A percentile compares a stretch with the other conserved stretches of the same genome.
Evolutionary conservation across 2,797 vertebrate genomes (phyloP).

Genomic region (Lepus townsendii): DNA sequence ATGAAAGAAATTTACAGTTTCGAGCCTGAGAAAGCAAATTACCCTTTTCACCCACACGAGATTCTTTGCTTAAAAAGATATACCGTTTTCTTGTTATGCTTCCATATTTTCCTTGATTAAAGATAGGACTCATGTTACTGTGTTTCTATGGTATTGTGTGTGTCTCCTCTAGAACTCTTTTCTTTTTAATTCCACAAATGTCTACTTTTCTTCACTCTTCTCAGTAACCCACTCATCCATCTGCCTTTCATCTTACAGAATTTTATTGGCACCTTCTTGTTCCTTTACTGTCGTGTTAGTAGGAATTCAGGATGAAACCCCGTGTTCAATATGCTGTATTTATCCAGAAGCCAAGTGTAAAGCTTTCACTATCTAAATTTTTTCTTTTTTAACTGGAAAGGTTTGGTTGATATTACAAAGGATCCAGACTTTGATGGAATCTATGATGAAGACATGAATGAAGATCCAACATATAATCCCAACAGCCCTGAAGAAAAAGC

Average conservation of each 20-base stretch:
- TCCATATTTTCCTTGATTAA: conserved; percentile 11
- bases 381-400: conserved; percentile 77
- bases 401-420: conserved; percentile 87
- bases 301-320: conserved; percentile 19
- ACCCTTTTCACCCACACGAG: neutral
- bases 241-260: conserved; percentile 10
- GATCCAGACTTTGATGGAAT: conserved; percentile 88
- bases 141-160: neutral
- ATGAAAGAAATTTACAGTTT: neutral
- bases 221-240: neutral
- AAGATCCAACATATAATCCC: conserved; percentile 89
- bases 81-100: neutral
- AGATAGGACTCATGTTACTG: neutral
- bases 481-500: conserved; percentile 86
- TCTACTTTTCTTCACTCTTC: neutral
- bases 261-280: neutral
- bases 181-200: neutral
- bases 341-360: neutral
- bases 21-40: conserved; percentile 32
- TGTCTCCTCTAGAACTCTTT: neutral
- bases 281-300: neutral
- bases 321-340: neutral
- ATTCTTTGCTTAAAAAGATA: neutral
- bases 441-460: conserved; percentile 84
- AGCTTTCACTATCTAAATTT: neutral